phyloP scores from a whole-genome alignment of 2,888 invertebrate species.

The Torymus tubicola region DNA sequence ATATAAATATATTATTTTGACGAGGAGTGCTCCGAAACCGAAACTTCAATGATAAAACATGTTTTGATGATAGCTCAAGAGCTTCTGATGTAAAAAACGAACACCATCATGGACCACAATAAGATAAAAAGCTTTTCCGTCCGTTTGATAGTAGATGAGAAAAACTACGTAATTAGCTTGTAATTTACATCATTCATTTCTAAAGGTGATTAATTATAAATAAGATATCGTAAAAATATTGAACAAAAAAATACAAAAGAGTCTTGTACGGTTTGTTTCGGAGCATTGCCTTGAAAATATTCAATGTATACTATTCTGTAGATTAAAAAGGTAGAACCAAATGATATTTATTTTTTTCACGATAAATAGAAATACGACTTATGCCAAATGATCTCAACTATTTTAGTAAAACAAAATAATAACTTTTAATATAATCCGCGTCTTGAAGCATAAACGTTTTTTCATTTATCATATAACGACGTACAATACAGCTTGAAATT shows the following conservation, averaged over 20 bases:
- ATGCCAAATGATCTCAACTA: conserved; percentile 19
- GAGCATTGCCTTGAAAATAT: conserved; percentile 46
- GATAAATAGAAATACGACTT: conserved; percentile 7
- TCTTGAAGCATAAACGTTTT: too few species aligned
- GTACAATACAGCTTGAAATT: conserved; percentile 47
- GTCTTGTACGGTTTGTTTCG: conserved; percentile 48
- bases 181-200: conserved; percentile 33
- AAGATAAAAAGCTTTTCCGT: conserved; percentile 60
- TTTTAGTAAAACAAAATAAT: conserved; percentile 17
- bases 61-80: conserved; percentile 20
- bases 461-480: conserved; percentile 39
- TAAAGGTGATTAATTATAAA: conserved; percentile 27
- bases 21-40: conserved; percentile 54
- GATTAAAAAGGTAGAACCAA: neutral
- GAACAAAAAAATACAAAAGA: conserved; percentile 35
- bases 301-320: neutral
- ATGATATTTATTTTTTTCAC: too few species aligned
- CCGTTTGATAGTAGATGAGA: conserved; percentile 56
- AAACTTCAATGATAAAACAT: conserved; percentile 16
- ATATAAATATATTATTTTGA: neutral
- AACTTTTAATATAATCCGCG: too few species aligned
- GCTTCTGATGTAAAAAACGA: conserved; percentile 41
- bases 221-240: conserved; percentile 24
- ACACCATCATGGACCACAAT: conserved; percentile 60
- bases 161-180: conserved; percentile 52